Conservation (phyloP, 1,140 invertebrate species). For the Macrosteles quadrilineatus region DNA sequence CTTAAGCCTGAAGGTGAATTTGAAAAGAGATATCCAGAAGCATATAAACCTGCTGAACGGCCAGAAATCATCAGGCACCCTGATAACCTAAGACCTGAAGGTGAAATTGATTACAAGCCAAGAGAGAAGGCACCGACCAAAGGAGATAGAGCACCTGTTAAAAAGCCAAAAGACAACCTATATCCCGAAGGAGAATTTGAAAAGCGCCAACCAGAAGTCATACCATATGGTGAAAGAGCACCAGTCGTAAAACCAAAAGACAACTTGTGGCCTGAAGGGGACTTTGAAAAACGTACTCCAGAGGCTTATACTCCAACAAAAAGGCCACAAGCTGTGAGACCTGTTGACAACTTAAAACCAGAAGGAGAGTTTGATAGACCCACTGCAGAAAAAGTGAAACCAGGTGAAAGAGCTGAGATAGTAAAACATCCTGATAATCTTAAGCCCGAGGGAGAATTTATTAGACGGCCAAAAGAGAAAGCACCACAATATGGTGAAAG, state of each 20-base stretch:
- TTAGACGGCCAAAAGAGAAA: conserved; percentile 42
- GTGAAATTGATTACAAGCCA: conserved; percentile 58
- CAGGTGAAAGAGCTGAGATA: conserved; percentile 45
- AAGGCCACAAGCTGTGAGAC: conserved; percentile 46
- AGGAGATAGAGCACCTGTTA: conserved; percentile 44
- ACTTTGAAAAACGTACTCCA: conserved; percentile 43
- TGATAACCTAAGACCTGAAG: conserved; percentile 60
- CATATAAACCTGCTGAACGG: conserved; percentile 47
- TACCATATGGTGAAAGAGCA: conserved; percentile 46
- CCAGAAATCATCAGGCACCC: conserved; percentile 51
- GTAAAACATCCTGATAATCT: conserved; percentile 60
- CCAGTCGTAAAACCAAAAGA: conserved; percentile 52
- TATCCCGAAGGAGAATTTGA: conserved; percentile 49
- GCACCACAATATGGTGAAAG: conserved; percentile 46
- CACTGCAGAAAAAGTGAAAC: conserved; percentile 30
- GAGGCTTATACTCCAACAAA: conserved; percentile 42
- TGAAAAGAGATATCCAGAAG: conserved; percentile 57
- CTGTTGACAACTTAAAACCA: conserved; percentile 47
- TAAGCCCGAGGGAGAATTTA: conserved; percentile 59
- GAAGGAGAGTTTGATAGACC: conserved; percentile 55
- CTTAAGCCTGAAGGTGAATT: conserved; percentile 66
- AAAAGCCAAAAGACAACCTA: conserved; percentile 53
- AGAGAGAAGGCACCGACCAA: conserved; percentile 52
- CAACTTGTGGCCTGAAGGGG: conserved; percentile 55
- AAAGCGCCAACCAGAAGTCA: conserved; percentile 53